These are phyloP conservation scores for Rhopalosiphum padi DNA, from an alignment of 1,140 invertebrate species.

Conservation along the genomic window DNA sequence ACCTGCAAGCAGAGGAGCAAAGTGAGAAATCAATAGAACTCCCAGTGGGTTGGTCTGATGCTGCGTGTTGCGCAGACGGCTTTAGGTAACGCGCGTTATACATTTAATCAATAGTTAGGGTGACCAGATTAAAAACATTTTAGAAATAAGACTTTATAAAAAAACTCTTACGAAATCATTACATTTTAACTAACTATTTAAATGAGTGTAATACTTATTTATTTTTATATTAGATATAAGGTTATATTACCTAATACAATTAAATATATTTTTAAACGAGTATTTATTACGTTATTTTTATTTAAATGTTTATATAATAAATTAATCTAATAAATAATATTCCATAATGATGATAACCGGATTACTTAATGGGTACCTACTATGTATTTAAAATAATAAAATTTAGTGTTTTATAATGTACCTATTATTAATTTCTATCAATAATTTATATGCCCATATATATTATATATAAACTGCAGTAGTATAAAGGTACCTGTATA, in stretches of 20 bases:
- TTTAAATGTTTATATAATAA: not conserved
- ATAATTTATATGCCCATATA: not conserved
- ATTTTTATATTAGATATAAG: not conserved
- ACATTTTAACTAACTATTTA: not conserved
- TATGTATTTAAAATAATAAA: not conserved
- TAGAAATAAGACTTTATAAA: not conserved
- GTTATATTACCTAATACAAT: not conserved
- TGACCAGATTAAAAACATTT: constrained; percentile 28
- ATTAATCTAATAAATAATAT: not conserved
- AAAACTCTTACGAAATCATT: not conserved
- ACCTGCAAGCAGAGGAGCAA: too few species aligned
- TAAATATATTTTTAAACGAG: not conserved
- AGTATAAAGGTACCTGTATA: too few species aligned
- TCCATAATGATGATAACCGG: not conserved
- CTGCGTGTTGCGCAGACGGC: constrained; percentile 38
- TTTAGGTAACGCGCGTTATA: constrained; percentile 13
- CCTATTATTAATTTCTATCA: not conserved
- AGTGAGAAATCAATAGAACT: constrained; percentile 29
- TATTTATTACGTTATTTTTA: not conserved
- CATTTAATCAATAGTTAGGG: constrained; percentile 41
- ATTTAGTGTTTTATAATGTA: not conserved
- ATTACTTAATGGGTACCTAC: not conserved
- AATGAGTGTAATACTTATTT: not conserved
- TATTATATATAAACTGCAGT: not conserved
- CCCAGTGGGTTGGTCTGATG: constrained; percentile 34